Percentiles rank a stretch among this genome's conserved stretches.
Evolutionary conservation across 2,113 vertebrate genomes (phyloP).

Genomic region (Poecile atricapillus): DNA sequence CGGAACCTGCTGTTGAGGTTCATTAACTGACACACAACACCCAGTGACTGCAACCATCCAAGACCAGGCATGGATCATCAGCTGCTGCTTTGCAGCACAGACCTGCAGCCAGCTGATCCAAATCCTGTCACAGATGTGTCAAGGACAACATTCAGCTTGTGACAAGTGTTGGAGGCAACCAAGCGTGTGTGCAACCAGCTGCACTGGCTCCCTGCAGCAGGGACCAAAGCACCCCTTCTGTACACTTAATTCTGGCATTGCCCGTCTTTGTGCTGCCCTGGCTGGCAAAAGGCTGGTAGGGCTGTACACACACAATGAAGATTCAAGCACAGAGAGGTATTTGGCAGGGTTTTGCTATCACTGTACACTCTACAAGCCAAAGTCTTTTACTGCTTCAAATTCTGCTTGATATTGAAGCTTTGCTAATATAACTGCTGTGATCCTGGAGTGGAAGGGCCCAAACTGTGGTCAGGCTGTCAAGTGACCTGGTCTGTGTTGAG

Average conservation of each 20-base stretch:
- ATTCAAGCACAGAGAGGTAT: background rate
- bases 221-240: background rate
- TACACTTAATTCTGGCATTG: fast-evolving
- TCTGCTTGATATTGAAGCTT: background rate
- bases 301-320: background rate
- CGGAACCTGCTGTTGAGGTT: background rate
- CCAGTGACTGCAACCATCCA: background rate
- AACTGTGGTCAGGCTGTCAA: background rate
- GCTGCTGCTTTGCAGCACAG: background rate
- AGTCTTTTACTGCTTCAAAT: background rate
- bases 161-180: background rate
- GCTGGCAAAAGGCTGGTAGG: background rate
- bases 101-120: background rate
- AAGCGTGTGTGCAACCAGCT: background rate
- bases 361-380: background rate
- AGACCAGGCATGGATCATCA: background rate
- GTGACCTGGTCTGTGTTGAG: background rate
- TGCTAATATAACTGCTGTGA: background rate
- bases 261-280: background rate
- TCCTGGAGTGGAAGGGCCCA: background rate
- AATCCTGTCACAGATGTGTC: background rate
- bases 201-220: background rate
- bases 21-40: background rate
- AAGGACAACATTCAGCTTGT: background rate
- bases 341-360: background rate